These are phyloP conservation scores for Epizoanthus fatuus DNA, from an alignment of 92 coral and sea anemone genomes.

Conservation along the genomic window DNA sequence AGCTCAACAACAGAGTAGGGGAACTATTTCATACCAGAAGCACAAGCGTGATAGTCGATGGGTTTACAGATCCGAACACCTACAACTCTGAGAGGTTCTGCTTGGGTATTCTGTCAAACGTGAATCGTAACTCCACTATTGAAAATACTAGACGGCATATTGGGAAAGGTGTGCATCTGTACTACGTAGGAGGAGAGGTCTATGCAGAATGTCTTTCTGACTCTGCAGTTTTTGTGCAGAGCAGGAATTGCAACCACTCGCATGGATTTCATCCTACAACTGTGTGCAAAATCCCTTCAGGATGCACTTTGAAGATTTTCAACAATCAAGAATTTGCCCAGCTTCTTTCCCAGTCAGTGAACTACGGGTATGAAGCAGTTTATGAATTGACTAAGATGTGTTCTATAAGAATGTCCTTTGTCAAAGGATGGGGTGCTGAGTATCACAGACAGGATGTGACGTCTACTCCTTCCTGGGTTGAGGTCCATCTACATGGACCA, in stretches of 20 bases:
- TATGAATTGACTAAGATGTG: conserved; percentile 99
- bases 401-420: conserved; percentile 95
- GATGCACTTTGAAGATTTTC: conserved; percentile 96
- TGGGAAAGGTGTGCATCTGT: conserved; percentile 98
- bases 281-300: conserved; percentile 98
- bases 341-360: conserved; percentile 97
- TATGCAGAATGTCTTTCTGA: conserved; percentile 99
- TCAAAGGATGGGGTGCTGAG: conserved; percentile 99
- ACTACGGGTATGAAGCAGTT: conserved; percentile 98
- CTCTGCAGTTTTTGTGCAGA: conserved; percentile 99
- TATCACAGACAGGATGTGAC: conserved; percentile 99
- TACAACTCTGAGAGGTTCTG: conserved; percentile 98
- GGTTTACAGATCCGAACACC: conserved; percentile 99
- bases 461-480: conserved; percentile 99
- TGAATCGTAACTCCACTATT: conserved; percentile 98
- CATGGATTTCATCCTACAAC: conserved; percentile 99
- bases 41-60: conserved; percentile 96
- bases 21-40: conserved; percentile 93
- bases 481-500: conserved; percentile 98
- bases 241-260: conserved; percentile 97
- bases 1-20: conserved; percentile 97
- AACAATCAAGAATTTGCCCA: conserved; percentile 99
- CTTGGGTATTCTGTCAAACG: conserved; percentile 91
- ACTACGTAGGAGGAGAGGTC: conserved; percentile 99
- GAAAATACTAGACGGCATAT: conserved; percentile 98